phyloP scores from a whole-genome alignment of 2,113 vertebrate genomes.

The Bujurquina vittata region DNA sequence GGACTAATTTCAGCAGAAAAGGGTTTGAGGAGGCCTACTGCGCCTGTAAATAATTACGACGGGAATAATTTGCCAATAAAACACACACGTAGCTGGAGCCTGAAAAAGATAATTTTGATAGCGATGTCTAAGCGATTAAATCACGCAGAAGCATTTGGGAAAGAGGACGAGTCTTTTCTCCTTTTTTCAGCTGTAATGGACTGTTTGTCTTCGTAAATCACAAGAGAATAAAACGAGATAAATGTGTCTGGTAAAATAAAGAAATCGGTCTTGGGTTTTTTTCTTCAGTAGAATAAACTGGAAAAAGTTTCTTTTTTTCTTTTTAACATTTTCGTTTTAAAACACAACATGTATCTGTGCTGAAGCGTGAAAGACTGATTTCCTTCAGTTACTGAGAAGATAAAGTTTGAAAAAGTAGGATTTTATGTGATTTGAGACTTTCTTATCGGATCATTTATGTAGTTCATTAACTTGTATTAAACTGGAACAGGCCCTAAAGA shows the following conservation, averaged over 20 bases:
- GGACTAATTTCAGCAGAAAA: conserved; percentile 40
- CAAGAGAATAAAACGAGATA: background rate
- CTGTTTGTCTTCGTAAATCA: background rate
- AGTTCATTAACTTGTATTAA: background rate
- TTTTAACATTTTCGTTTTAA: background rate
- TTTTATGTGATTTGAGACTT: no score
- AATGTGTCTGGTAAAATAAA: background rate
- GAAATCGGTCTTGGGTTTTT: background rate
- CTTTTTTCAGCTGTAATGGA: background rate
- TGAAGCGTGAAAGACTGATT: background rate
- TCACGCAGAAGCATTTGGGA: background rate
- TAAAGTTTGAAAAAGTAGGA: background rate
- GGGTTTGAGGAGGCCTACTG: conserved; percentile 35
- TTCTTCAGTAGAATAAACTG: background rate
- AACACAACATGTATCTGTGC: background rate
- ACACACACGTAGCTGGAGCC: conserved; percentile 41
- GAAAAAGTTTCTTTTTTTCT: background rate
- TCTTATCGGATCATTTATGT: background rate
- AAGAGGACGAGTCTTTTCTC: background rate
- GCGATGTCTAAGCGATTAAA: conserved; percentile 10
- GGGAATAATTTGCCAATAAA: conserved; percentile 61
- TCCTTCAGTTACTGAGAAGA: background rate
- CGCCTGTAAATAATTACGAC: conserved; percentile 68
- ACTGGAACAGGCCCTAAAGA: conserved; percentile 16
- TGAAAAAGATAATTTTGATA: conserved; percentile 20